Conservation (phyloP, 2,888 invertebrate genomes). For the Chrysolina haemoptera region DNA sequence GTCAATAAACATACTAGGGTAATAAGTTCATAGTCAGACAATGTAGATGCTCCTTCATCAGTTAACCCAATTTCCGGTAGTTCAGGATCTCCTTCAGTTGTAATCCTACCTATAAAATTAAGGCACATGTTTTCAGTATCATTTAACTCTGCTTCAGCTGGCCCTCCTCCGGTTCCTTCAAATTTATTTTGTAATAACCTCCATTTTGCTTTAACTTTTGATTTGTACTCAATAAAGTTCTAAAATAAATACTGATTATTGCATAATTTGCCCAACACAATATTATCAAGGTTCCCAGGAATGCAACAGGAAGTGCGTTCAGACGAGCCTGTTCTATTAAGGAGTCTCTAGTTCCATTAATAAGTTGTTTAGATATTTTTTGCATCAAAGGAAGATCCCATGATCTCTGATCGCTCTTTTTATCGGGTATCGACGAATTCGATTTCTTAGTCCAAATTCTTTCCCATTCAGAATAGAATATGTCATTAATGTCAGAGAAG, state of each 20-base stretch:
- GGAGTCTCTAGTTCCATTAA: too few species aligned
- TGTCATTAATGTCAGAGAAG: too few species aligned
- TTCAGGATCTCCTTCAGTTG: slow-evolving; percentile 14
- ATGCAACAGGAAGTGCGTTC: too few species aligned
- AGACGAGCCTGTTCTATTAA: too few species aligned
- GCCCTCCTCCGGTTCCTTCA: slow-evolving; percentile 17
- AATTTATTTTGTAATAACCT: slow-evolving; percentile 22
- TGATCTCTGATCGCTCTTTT: too few species aligned
- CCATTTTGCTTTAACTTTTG: slow-evolving; percentile 12
- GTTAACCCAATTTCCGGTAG: background rate
- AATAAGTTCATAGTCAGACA: background rate
- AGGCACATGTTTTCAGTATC: slow-evolving; percentile 11
- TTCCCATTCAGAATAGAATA: too few species aligned
- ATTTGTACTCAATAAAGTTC: background rate
- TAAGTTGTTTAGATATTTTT: too few species aligned
- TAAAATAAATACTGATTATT: background rate
- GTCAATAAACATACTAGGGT: background rate
- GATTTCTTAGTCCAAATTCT: too few species aligned
- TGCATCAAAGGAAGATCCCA: too few species aligned
- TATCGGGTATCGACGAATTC: too few species aligned
- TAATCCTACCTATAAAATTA: background rate
- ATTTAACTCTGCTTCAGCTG: slow-evolving; percentile 20
- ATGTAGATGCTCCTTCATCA: too few species aligned
- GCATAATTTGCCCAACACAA: slow-evolving; percentile 13
- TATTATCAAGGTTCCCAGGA: too few species aligned